Conservation (phyloP, 2,797 vertebrate genomes). For the Eleutherodactylus coqui region DNA sequence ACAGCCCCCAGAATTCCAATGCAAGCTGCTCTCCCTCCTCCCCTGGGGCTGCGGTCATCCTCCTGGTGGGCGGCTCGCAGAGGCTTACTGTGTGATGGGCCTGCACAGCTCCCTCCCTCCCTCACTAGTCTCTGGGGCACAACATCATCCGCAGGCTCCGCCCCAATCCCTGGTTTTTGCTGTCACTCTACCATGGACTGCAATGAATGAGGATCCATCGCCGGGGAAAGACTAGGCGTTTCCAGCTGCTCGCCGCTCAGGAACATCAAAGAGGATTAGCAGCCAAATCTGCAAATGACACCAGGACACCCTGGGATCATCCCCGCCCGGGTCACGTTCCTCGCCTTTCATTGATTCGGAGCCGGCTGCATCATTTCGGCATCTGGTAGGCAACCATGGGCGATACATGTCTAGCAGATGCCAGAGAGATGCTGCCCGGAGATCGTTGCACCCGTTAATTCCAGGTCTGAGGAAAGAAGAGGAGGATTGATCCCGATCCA, state of each 20-base stretch:
- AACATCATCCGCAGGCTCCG: constrained; percentile 65
- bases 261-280: constrained; percentile 34
- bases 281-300: constrained; percentile 18
- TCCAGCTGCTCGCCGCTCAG: constrained; percentile 34
- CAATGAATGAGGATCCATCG: constrained; percentile 72
- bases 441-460: constrained; percentile 24
- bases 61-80: constrained; percentile 63
- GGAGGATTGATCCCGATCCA: constrained; percentile 3
- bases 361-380: neutral
- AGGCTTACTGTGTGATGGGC: constrained; percentile 41
- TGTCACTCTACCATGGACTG: constrained; percentile 68
- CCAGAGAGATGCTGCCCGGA: constrained; percentile 21
- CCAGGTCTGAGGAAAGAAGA: constrained; percentile 38
- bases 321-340: neutral
- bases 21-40: constrained; percentile 55
- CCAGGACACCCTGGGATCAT: neutral
- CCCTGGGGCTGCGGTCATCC: constrained; percentile 52
- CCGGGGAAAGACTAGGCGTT: constrained; percentile 57
- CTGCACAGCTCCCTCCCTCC: constrained; percentile 63
- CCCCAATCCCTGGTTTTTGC: constrained; percentile 69
- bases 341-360: neutral
- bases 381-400: neutral
- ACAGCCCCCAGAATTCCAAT: constrained; percentile 73
- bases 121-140: constrained; percentile 55
- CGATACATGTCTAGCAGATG: constrained; percentile 15